Conservation (phyloP, 2,113 vertebrate genomes). For the Riparia riparia region DNA sequence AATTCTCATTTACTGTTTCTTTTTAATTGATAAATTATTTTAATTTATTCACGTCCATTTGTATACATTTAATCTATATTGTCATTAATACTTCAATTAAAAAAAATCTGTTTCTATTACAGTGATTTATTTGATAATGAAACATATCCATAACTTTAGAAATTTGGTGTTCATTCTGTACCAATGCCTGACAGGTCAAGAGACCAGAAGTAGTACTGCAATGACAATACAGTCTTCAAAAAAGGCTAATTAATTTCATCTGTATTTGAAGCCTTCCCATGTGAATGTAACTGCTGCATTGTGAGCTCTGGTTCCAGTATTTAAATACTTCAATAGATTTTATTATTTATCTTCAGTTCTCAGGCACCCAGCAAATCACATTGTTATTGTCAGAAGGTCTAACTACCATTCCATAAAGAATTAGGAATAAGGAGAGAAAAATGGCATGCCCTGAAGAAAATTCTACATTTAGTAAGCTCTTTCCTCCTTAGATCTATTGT, state of each 20-base stretch:
- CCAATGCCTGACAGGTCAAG: background rate
- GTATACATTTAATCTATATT: background rate
- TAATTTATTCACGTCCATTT: background rate
- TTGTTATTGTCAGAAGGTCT: background rate
- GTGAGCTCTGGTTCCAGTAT: background rate
- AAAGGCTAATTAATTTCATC: background rate
- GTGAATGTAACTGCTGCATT: background rate
- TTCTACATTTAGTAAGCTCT: background rate
- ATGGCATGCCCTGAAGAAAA: background rate
- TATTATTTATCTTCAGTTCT: constrained; percentile 27
- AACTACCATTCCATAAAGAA: background rate
- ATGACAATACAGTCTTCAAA: background rate
- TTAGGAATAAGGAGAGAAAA: background rate
- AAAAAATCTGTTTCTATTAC: background rate
- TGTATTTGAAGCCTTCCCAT: background rate
- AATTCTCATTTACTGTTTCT: background rate
- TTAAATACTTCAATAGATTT: constrained; percentile 18
- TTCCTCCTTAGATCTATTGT: background rate
- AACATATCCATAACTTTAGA: background rate
- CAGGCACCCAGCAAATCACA: background rate
- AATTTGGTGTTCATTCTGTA: background rate
- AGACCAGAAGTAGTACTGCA: background rate
- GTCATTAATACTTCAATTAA: background rate
- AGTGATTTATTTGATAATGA: background rate
- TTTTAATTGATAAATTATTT: background rate